phyloP scores from a whole-genome alignment of 2,888 invertebrate genomes.

The Ormia ochracea region DNA sequence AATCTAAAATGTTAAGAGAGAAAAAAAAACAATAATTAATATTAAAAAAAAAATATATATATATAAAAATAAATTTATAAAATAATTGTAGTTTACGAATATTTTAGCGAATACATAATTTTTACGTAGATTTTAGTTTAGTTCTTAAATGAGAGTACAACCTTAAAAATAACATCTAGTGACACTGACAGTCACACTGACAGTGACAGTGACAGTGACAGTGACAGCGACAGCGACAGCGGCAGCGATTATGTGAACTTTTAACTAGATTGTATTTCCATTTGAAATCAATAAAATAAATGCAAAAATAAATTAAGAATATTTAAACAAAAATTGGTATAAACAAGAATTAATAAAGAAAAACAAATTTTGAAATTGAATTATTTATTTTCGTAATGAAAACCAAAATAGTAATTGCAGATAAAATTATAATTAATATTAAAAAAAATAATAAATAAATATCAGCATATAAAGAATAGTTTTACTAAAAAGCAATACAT shows the following conservation, averaged over 20 bases:
- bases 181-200: constrained; percentile 58
- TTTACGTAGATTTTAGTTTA: constrained; percentile 50
- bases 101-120: constrained; percentile 24
- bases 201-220: constrained; percentile 58
- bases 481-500: too few relatives aligned
- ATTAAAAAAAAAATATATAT: background rate
- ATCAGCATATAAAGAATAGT: too few relatives aligned
- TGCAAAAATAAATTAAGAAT: background rate
- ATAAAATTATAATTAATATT: constrained; percentile 17
- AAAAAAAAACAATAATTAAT: background rate
- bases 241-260: constrained; percentile 65
- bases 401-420: constrained; percentile 26
- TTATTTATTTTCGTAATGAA: constrained; percentile 61
- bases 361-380: constrained; percentile 26
- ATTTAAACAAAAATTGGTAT: constrained; percentile 10
- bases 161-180: constrained; percentile 61
- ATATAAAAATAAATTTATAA: background rate
- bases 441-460: constrained; percentile 20
- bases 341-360: constrained; percentile 2
- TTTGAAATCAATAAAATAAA: constrained; percentile 22
- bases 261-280: constrained; percentile 57
- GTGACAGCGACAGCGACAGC: constrained; percentile 58
- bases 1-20: background rate
- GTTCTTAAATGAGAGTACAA: constrained; percentile 44
- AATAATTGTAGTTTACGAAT: too few relatives aligned